Evolutionary conservation across 2,113 vertebrate species (phyloP).

Genomic region (Cryptotis parvus): DNA sequence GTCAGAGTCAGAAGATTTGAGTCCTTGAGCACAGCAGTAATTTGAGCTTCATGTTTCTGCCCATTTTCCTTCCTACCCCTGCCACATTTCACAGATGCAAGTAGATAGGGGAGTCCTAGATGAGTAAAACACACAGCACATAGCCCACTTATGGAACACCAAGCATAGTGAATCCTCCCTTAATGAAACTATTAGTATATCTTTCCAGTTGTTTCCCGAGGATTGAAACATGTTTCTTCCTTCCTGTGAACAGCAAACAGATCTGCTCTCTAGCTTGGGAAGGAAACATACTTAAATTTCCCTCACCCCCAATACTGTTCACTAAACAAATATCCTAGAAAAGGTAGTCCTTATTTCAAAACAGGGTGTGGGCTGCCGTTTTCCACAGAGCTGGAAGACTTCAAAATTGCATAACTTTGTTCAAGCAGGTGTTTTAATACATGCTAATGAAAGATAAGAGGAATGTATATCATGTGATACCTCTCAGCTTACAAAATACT

Average conservation of each 20-base stretch:
- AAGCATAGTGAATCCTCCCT: background rate
- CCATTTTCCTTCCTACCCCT: fast-evolving
- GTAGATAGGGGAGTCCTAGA: background rate
- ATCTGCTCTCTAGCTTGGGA: background rate
- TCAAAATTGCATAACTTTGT: conserved; percentile 10
- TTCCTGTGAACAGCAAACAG: background rate
- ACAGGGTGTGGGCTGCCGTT: background rate
- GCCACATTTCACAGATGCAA: background rate
- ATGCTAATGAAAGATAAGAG: conserved; percentile 20
- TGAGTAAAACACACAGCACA: background rate
- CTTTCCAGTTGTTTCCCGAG: background rate
- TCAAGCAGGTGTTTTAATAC: conserved; percentile 9
- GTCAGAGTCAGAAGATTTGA: background rate
- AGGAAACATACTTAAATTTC: background rate
- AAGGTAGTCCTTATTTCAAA: background rate
- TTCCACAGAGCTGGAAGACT: background rate
- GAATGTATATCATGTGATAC: background rate
- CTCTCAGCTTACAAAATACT: conserved; percentile 23
- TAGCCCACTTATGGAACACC: background rate
- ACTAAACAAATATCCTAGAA: background rate
- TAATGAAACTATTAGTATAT: background rate
- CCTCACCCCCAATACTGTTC: background rate
- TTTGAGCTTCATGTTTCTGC: background rate
- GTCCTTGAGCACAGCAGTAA: background rate
- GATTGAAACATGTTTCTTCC: background rate